Percentiles rank a stretch among this genome's conserved stretches.
These are phyloP conservation scores for Nyctereutes procyonoides DNA, from an alignment of 2,113 vertebrate genomes.

Conservation along the genomic window DNA sequence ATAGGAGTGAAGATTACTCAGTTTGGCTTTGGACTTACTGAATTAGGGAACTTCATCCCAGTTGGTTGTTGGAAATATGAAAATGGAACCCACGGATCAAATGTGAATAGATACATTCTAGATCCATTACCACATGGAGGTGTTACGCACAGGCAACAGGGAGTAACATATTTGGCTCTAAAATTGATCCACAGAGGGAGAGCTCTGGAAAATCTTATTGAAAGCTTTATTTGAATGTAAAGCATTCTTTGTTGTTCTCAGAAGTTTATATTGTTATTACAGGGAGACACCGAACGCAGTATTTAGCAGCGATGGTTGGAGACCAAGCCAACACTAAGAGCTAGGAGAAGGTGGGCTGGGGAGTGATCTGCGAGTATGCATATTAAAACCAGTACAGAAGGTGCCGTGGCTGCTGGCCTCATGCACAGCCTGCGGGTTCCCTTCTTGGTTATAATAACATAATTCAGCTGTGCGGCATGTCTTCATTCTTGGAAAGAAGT, in stretches of 20 bases:
- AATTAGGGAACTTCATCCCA: not conserved
- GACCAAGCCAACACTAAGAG: not conserved
- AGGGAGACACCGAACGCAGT: not conserved
- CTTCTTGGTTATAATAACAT: slow-evolving; percentile 46
- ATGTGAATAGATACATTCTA: not conserved
- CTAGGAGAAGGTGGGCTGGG: not conserved
- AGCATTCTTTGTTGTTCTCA: not conserved
- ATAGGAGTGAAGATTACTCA: not conserved
- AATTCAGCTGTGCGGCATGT: slow-evolving; percentile 29
- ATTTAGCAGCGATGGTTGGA: not conserved
- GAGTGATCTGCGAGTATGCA: not conserved
- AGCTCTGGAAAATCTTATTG: not conserved
- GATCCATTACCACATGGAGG: not conserved
- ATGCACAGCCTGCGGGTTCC: not conserved
- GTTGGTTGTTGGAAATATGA: not conserved
- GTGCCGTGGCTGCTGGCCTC: not conserved
- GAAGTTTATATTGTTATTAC: not conserved
- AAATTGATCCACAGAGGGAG: not conserved
- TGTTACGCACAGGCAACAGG: not conserved
- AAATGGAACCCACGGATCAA: not conserved
- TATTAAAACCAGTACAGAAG: slow-evolving; percentile 26
- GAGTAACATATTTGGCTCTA: not conserved
- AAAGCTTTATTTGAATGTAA: not conserved
- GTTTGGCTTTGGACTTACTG: not conserved
- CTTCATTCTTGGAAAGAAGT: slow-evolving; percentile 73